Evolutionary conservation across 2,888 invertebrate species (phyloP), one percentile per base, ranked within the genome.

Genomic region (Baronia brevicornis): DNA sequence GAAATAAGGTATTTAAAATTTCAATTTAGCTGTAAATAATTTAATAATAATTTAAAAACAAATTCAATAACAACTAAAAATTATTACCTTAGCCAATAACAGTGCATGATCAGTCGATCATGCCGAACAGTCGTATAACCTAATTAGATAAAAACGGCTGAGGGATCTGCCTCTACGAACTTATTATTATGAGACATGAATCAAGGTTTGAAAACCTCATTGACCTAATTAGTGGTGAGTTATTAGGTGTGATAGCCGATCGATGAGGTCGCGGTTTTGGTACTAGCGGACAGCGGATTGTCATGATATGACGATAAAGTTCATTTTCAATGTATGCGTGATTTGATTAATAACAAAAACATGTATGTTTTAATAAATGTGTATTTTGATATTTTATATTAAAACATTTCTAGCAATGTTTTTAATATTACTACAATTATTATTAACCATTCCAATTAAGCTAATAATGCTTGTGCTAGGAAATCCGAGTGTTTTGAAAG

Each of bases 201-300:
- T 51, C 78, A 78, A 78, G 78, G 78, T 54, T 66, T 48, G 53
- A 39, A 42, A 53, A 51, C 69, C 56, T 58, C 77, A 75, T 68
- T 78, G 78, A 78, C 78, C 75, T 45, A 66, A 68, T 65, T 71
- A 51, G 14, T 28, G 39, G 28, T 34, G 34, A 44, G 11, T 44
- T 47, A 49, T 38, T 49, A 60, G 63, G 60, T 58, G 56, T 41
- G 44, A 46, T 46, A 46, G 39, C 20, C 19, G 18, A 31, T 28
- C 21, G 27, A 11, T 11, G 9, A n/a, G 22, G 30, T 26, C 21
- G 30, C 22, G 30, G 20, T 9, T 9, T 21, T 19, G 13, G 13
- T 13, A 21, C 20, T 11, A 14, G 9, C 12, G n/a, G 13, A 21
- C 13, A 4, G 2, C 2, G 9, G 24, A 5, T 14, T 24, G 24